A percentile compares a stretch with the other conserved stretches of the same genome.
phyloP scores from a whole-genome alignment of 2,113 vertebrate species.

The Merops nubicus region DNA sequence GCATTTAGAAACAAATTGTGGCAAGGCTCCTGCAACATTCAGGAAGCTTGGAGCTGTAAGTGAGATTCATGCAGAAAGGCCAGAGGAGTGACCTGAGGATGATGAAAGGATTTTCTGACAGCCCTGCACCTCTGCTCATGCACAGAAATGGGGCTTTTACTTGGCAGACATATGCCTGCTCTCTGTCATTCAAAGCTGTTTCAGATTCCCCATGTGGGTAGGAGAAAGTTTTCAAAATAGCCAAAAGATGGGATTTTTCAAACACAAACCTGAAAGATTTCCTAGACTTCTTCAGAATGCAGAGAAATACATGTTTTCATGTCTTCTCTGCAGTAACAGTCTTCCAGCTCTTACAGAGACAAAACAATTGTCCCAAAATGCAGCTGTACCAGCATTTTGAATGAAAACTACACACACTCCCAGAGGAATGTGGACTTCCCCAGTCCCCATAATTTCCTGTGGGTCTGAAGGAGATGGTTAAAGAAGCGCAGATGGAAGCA shows the following conservation, averaged over 20 bases:
- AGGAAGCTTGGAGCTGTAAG: not conserved
- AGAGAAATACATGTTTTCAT: not conserved
- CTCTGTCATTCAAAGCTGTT: not conserved
- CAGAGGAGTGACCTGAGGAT: not conserved
- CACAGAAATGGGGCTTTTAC: not conserved
- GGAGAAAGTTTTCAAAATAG: not conserved
- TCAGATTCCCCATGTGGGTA: not conserved
- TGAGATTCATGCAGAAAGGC: not conserved
- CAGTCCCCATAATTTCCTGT: not conserved
- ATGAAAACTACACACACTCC: not conserved
- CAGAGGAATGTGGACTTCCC: not conserved
- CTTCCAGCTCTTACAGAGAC: not conserved
- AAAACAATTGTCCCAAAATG: not conserved
- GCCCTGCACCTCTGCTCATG: rapidly evolving
- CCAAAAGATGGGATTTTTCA: not conserved
- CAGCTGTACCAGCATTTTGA: not conserved
- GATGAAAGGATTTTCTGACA: not conserved
- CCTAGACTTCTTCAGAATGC: not conserved
- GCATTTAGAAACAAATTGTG: not conserved
- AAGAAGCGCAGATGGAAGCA: not conserved
- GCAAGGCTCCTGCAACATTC: not conserved
- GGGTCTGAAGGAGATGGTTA: not conserved
- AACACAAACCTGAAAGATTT: too few relatives aligned
- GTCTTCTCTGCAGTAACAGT: not conserved
- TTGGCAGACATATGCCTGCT: not conserved